Base-by-base conservation (phyloP, 2,113 vertebrate genomes). In the Variabilichromis moorii region DNA sequence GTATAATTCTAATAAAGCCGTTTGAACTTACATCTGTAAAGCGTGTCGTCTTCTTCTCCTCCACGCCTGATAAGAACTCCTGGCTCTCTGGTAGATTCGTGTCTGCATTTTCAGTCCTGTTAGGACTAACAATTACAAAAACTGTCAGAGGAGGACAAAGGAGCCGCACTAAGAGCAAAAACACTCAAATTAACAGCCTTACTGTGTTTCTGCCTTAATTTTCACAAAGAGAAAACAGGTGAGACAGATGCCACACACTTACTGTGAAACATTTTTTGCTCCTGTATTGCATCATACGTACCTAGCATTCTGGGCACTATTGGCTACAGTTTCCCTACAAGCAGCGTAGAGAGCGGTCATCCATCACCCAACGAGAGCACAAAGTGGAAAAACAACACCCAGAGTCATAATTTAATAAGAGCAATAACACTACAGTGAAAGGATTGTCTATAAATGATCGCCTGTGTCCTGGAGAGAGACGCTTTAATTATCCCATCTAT, bases 11-110 rank as follows among this genome's bases (percentile, higher is more conserved):
- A 54, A 63, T 26, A 10, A 9, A 9, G 16, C 16, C 21, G 19
- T 66, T 26, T 73, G 57, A 83, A 76, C 96, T 95, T 94, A 98
- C 98, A 1, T 99, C 98, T 0, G 98, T 99, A 93, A 99, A 99
- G 57, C 96, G 97, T 0, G 97, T 96, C n/a, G 97, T 96, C 89
- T 97, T 98, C 96, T 98, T 99, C 93, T 96, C 96, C 0, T 97
- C 93, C 1, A 94, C 59, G 0, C 95, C 97, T 53, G 98, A 97
- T 17, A 98, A 89, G 93, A 98, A 98, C 89, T 97, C 98, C 82
- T 97, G 96, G 85, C 96, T 96, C 90, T 98, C 98, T 0, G 95
- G 95, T 16, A 88, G 82, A 2, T 95, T 94, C 5, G 92, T 92
- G 26, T 96, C 96, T 31, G 95, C 84, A 50, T 97, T 97, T 84